Evolutionary conservation across 2,888 invertebrate genomes (phyloP).

Genomic region (Andricus curvator): DNA sequence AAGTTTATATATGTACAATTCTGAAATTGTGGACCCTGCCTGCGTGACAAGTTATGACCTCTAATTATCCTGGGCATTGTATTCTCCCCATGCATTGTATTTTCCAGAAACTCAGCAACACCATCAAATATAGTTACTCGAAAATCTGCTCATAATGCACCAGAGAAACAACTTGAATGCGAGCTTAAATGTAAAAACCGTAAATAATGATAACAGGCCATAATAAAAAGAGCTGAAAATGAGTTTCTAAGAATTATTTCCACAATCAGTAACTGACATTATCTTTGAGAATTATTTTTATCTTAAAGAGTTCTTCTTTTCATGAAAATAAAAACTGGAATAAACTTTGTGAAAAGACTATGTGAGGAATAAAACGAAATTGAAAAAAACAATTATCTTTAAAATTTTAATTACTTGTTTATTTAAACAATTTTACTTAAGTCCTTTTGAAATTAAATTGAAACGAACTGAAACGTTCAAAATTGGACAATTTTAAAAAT

Average conservation of each 20-base stretch:
- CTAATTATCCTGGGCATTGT: constrained; percentile 25
- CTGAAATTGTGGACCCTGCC: constrained; percentile 7
- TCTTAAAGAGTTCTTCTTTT: not conserved
- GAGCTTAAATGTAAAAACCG: not conserved
- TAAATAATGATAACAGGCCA: not conserved
- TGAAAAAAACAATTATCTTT: not conserved
- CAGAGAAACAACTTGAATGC: not conserved
- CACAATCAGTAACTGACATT: not conserved
- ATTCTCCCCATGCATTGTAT: constrained; percentile 18
- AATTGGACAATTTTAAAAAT: no score
- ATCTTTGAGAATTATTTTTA: not conserved
- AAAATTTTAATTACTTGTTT: no score
- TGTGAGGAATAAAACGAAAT: not conserved
- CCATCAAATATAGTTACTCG: constrained; percentile 16
- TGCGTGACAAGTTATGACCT: constrained; percentile 32
- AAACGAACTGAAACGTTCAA: no score
- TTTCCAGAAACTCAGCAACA: constrained; percentile 3
- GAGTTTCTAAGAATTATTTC: not conserved
- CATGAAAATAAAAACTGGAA: not conserved
- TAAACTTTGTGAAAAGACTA: not conserved
- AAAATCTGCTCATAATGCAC: constrained; percentile 10
- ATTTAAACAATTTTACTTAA: no score
- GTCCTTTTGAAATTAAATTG: no score
- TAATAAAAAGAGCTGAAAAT: constrained; percentile 8
- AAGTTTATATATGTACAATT: constrained; percentile 1